Percentiles rank a stretch among this genome's conserved stretches.
Conservation (phyloP, 2,888 invertebrate species). For the Zaprionus obscuricornis region DNA sequence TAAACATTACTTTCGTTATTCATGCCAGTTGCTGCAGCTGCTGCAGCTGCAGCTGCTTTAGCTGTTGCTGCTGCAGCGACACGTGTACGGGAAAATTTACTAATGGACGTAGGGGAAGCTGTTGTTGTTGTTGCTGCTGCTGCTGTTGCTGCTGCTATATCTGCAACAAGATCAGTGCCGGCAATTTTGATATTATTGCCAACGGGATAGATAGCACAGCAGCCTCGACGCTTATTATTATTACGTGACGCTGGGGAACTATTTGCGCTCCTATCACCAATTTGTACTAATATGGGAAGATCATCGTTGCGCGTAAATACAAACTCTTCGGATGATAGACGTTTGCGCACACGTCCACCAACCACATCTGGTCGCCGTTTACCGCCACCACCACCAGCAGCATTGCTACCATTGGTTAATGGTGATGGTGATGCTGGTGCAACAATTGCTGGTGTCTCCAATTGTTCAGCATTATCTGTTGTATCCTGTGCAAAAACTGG, state of each 20-base stretch:
- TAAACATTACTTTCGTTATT: constrained; percentile 80
- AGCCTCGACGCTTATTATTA: constrained; percentile 85
- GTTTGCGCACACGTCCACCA: constrained; percentile 77
- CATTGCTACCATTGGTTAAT: constrained; percentile 43
- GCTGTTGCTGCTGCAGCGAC: constrained; percentile 49
- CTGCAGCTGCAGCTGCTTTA: constrained; percentile 28
- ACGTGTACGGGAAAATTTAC: constrained; percentile 64
- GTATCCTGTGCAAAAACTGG: constrained; percentile 69
- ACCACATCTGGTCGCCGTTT: constrained; percentile 58
- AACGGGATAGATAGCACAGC: constrained; percentile 86
- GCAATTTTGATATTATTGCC: constrained; percentile 58
- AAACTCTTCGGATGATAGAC: constrained; percentile 81
- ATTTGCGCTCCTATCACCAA: constrained; percentile 70
- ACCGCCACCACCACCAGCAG: no score
- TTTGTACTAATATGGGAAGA: constrained; percentile 85
- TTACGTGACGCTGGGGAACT: constrained; percentile 85
- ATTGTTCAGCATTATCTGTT: background rate
- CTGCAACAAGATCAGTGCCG: constrained; percentile 32
- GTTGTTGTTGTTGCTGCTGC: constrained; percentile 29
- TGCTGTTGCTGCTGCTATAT: constrained; percentile 5
- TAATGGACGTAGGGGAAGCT: constrained; percentile 63
- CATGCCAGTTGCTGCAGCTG: constrained; percentile 24
- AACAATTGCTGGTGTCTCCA: constrained; percentile 62
- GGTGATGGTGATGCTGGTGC: constrained; percentile 56
- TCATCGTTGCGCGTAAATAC: constrained; percentile 84